Evolutionary conservation across 2,888 invertebrate genomes (phyloP).

Genomic region (Diogma glabrata): DNA sequence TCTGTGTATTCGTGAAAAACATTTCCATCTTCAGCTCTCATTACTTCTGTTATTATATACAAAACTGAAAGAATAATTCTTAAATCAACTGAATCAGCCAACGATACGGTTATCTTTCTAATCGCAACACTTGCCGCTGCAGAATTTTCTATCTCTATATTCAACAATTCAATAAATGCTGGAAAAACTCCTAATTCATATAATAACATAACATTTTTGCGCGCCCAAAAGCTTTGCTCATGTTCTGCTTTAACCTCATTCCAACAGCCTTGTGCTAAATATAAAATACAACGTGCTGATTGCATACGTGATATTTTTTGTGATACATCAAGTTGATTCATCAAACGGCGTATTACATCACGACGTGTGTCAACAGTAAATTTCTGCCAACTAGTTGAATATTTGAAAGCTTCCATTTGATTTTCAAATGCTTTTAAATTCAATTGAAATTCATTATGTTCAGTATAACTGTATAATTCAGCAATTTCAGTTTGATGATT

Average conservation of each 20-base stretch:
- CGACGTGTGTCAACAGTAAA: slow-evolving; percentile 54
- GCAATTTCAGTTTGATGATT: slow-evolving; percentile 81
- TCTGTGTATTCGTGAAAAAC: slow-evolving; percentile 36
- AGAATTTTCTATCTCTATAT: slow-evolving; percentile 84
- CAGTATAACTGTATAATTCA: slow-evolving; percentile 98
- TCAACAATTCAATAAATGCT: slow-evolving; percentile 82
- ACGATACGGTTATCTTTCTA: slow-evolving; percentile 64
- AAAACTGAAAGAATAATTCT: slow-evolving; percentile 86
- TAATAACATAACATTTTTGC: slow-evolving; percentile 73
- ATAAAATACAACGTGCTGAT: slow-evolving; percentile 86
- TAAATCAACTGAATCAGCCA: slow-evolving; percentile 85
- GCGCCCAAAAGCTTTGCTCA: slow-evolving; percentile 75
- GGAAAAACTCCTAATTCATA: slow-evolving; percentile 84
- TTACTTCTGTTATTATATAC: slow-evolving; percentile 91
- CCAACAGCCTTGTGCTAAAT: slow-evolving; percentile 91
- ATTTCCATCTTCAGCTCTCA: slow-evolving; percentile 54
- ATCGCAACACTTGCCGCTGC: slow-evolving; percentile 57
- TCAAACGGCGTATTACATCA: slow-evolving; percentile 69
- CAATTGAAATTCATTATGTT: slow-evolving; percentile 81
- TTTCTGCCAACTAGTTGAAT: slow-evolving; percentile 75
- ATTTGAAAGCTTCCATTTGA: slow-evolving; percentile 73
- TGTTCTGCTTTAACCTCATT: slow-evolving; percentile 85
- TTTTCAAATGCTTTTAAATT: slow-evolving; percentile 90
- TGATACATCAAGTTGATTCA: slow-evolving; percentile 85
- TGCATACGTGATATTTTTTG: slow-evolving; percentile 73